Percentiles rank a stretch among this genome's conserved stretches.
Evolutionary conservation across 2,797 vertebrate species (phyloP).

Genomic region (Parotocinclus haroldoi): DNA sequence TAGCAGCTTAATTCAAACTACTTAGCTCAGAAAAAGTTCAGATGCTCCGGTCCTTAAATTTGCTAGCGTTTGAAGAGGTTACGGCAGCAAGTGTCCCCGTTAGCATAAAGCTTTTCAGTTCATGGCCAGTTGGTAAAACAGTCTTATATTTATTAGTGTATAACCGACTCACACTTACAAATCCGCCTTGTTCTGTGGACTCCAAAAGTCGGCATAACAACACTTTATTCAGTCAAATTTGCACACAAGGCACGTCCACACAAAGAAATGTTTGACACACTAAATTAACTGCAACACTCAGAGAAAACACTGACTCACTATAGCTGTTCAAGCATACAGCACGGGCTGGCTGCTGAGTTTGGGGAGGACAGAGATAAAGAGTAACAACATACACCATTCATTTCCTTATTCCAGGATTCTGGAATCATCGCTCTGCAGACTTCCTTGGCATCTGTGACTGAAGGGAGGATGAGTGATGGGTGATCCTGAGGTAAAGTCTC

Average conservation of each 20-base stretch:
- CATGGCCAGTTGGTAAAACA: too few species aligned
- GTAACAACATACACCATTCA: slow-evolving; percentile 12
- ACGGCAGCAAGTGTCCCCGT: too few species aligned
- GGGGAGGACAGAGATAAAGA: slow-evolving; percentile 17
- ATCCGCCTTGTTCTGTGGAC: not conserved
- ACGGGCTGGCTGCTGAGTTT: slow-evolving; percentile 10
- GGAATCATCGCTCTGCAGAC: slow-evolving; percentile 22
- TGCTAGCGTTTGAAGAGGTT: too few species aligned
- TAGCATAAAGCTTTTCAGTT: too few species aligned
- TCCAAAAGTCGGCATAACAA: slow-evolving; percentile 11
- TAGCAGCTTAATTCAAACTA: too few species aligned
- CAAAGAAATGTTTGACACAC: slow-evolving; percentile 27
- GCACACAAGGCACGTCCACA: slow-evolving; percentile 19
- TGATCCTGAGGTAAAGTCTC: slow-evolving; percentile 30
- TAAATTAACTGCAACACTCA: slow-evolving; percentile 26
- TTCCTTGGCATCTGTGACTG: slow-evolving; percentile 31
- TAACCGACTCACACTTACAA: not conserved
- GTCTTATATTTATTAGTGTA: too few species aligned
- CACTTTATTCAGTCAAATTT: slow-evolving; percentile 20
- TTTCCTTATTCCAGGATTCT: slow-evolving; percentile 32
- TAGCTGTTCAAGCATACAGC: slow-evolving; percentile 16
- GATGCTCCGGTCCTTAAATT: too few species aligned
- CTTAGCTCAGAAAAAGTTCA: too few species aligned
- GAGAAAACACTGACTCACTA: slow-evolving; percentile 31
- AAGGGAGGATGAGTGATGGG: slow-evolving; percentile 13